Percentiles rank a stretch among this genome's conserved stretches.
phyloP scores from a whole-genome alignment of 1,140 invertebrate species.

The Papilio aristodemus region DNA sequence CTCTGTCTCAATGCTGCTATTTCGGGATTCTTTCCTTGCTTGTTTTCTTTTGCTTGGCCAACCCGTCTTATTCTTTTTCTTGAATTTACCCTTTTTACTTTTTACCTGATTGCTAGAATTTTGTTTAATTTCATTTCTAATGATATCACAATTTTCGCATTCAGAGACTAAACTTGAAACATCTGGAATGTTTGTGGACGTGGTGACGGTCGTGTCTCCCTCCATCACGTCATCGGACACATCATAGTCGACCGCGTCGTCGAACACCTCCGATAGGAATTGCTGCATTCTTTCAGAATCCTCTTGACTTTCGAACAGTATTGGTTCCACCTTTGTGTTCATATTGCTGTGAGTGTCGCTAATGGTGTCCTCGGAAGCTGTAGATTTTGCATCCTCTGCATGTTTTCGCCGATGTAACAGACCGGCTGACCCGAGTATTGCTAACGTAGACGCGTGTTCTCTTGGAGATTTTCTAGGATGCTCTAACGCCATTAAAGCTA shows the following conservation, averaged over 20 bases:
- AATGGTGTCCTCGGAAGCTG: constrained; percentile 72
- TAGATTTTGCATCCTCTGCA: constrained; percentile 72
- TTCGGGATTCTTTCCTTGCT: constrained; percentile 54
- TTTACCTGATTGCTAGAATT: constrained; percentile 38
- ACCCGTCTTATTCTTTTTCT: constrained; percentile 78
- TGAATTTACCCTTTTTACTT: constrained; percentile 64
- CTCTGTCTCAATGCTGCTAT: constrained; percentile 54
- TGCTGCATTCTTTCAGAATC: constrained; percentile 69
- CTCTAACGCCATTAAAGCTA: constrained; percentile 66
- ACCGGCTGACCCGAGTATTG: constrained; percentile 85
- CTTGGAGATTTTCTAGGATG: constrained; percentile 90
- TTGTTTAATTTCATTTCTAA: constrained; percentile 68
- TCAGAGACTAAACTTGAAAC: constrained; percentile 69
- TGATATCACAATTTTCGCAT: constrained; percentile 69
- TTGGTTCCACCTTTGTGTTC: constrained; percentile 58
- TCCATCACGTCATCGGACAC: constrained; percentile 63
- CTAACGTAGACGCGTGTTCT: constrained; percentile 91
- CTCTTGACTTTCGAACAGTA: constrained; percentile 60
- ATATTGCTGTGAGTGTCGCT: constrained; percentile 69
- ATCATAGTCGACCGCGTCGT: constrained; percentile 72
- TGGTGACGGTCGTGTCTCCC: constrained; percentile 52
- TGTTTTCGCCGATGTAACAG: constrained; percentile 81
- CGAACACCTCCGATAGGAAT: constrained; percentile 73
- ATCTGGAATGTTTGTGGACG: constrained; percentile 59
- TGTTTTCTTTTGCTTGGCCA: constrained; percentile 76